A percentile compares a stretch with the other conserved stretches of the same genome.
Conservation (phyloP, 2,113 vertebrate species). For the Thalassarche chlororhynchos region DNA sequence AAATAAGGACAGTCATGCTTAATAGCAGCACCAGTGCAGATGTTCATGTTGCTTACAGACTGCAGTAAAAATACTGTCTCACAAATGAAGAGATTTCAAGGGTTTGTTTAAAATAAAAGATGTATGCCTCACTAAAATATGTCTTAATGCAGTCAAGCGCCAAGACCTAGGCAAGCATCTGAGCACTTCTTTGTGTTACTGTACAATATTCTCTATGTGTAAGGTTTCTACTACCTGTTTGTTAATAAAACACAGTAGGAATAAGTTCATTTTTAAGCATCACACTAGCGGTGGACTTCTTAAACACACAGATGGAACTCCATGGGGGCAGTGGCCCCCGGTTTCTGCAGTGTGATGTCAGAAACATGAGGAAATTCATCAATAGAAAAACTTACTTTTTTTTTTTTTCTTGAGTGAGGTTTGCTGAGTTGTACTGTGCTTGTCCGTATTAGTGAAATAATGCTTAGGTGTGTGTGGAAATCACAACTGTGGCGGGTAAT, state of each 20-base stretch:
- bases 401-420: neutral
- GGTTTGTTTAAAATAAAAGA: neutral
- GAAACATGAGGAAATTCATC: neutral
- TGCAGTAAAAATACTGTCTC: neutral
- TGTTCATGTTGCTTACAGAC: neutral
- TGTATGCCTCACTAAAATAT: neutral
- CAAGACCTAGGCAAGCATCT: neutral
- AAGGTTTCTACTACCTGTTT: neutral
- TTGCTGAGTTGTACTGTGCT: neutral
- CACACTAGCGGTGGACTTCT: neutral
- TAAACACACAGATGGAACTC: neutral
- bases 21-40: neutral
- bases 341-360: neutral
- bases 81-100: neutral
- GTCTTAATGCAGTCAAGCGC: neutral
- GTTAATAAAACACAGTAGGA: neutral
- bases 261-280: neutral
- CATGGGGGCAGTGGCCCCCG: neutral
- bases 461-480: neutral
- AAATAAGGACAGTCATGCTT: neutral
- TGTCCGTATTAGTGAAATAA: neutral
- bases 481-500: neutral
- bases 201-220: neutral
- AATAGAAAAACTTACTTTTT: neutral
- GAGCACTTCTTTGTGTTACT: neutral